Conservation (phyloP, 2,113 vertebrate species). For the Pundamilia nyererei region DNA sequence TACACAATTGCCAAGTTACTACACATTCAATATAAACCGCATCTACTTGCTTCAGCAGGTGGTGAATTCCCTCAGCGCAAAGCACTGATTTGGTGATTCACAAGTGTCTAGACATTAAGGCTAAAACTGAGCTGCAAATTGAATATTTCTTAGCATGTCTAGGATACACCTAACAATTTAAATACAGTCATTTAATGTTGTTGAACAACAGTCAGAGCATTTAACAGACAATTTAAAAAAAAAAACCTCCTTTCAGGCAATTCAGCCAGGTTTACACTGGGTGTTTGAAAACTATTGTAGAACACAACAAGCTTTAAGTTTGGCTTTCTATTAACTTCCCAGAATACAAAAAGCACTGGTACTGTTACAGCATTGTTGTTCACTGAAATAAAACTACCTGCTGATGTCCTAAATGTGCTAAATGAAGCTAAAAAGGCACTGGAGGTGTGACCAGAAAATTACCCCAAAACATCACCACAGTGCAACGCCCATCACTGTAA, state of each 20-base stretch:
- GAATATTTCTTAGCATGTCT: background rate
- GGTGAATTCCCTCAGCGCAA: background rate
- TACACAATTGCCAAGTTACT: background rate
- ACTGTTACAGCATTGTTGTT: background rate
- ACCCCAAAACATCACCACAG: background rate
- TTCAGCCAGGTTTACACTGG: background rate
- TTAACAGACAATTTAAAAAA: background rate
- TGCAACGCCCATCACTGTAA: background rate
- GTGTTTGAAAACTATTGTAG: background rate
- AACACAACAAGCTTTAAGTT: background rate
- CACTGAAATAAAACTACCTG: background rate
- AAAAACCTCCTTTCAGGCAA: background rate
- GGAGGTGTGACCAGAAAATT: background rate
- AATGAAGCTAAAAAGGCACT: background rate
- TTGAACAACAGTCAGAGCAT: background rate
- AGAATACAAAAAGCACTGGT: background rate
- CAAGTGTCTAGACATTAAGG: background rate
- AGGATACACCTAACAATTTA: background rate
- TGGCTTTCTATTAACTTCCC: background rate
- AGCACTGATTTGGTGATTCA: background rate
- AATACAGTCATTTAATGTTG: background rate
- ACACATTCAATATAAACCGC: background rate
- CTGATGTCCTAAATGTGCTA: background rate
- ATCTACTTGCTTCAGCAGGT: background rate
- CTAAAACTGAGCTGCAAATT: background rate